Evolutionary conservation across 2,797 vertebrate genomes (phyloP), one percentile per base, ranked within the genome.

Genomic region (Halcyon badia): DNA sequence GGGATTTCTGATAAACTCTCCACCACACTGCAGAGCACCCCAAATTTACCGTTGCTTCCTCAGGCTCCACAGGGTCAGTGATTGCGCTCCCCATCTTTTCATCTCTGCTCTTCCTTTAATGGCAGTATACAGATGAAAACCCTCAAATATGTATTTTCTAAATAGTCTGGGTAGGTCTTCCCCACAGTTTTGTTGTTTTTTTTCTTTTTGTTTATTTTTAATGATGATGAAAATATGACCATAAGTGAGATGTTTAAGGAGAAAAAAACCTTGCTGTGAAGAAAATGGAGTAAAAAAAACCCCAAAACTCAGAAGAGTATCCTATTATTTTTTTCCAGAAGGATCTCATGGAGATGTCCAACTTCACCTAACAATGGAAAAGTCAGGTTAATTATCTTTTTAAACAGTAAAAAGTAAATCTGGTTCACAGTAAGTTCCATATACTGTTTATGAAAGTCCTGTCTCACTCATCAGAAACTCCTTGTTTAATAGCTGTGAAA

Each of bases 401-500:
- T 2, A 17, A 69, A 44, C 87, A 81, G 1, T 51, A 91, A 90
- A 68, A 89, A 81, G 33, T 30, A 66, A 83, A 87, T 75, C 57
- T 94, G 62, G 70, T 92, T 90, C 69, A 44, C 21, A 78, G 61
- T 68, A 66, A 91, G 49, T 42, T 92, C 94, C 76, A 80, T 71
- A 57, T 77, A 66, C 46, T 70, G 41, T 78, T 93, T 83, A 62
- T 58, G 48, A 91, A 95, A 96, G 83, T 66, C 24, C 65, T 73
- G 37, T 83, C 69, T 64, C 66, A 68, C 19, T 69, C 39, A 81
- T 26, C 69, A 94, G 83, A 95, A 94, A 72, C 1, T 22, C 30
- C 31, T 57, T 79, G 75, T 92, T 94, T 94, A 87, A 89, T n/a
- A 95, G 54, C 44, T 83, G 48, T 73, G 51, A 89, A 95, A 71